phyloP scores from a whole-genome alignment of 2,797 vertebrate species.

The Sus cebifrons region DNA sequence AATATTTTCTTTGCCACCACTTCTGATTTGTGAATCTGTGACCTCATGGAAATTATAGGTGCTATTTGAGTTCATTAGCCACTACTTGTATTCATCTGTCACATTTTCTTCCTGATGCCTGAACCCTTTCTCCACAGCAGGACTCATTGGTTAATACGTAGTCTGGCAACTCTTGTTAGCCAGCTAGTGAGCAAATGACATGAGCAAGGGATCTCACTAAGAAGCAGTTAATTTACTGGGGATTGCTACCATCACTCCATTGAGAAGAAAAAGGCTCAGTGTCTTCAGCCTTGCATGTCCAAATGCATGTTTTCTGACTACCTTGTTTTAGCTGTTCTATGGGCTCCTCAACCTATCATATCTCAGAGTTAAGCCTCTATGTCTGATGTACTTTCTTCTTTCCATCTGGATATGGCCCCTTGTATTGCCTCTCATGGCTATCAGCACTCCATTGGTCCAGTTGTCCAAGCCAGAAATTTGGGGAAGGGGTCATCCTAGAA shows the following conservation, averaged over 20 bases:
- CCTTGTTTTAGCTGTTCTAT: not conserved
- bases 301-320: constrained; percentile 3
- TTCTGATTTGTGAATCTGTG: not conserved
- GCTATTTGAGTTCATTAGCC: not conserved
- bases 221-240: not conserved
- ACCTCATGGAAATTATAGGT: not conserved
- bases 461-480: not conserved
- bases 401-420: not conserved
- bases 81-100: not conserved
- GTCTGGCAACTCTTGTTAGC: not conserved
- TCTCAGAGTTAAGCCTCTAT: not conserved
- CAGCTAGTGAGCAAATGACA: not conserved
- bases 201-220: not conserved
- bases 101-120: not conserved
- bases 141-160: not conserved
- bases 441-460: not conserved
- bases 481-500: not conserved
- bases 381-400: not conserved
- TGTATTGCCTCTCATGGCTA: not conserved
- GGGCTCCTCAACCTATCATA: not conserved
- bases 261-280: not conserved
- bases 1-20: not conserved
- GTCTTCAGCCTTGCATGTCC: not conserved
- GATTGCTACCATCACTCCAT: not conserved
- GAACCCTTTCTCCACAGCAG: not conserved